Percentiles rank a stretch among this genome's conserved stretches.
phyloP scores from a whole-genome alignment of 1,140 invertebrate genomes.

The Bombus soroeensis region DNA sequence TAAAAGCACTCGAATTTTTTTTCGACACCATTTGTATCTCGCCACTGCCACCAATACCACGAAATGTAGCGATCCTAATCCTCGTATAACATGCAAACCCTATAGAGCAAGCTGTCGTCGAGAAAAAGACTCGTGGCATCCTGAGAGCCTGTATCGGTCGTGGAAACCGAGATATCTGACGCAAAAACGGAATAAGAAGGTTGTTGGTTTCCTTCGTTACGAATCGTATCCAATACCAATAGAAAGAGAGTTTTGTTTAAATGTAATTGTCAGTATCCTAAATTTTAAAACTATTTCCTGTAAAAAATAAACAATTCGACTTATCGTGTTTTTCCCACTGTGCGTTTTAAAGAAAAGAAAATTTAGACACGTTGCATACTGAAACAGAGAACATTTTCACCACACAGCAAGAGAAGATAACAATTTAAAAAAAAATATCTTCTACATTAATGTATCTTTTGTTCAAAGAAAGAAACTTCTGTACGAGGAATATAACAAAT shows the following conservation, averaged over 20 bases:
- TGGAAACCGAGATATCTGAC: slow-evolving; percentile 1
- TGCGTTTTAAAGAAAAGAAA: too few relatives aligned
- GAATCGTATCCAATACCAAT: background rate
- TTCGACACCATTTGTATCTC: slow-evolving; percentile 46
- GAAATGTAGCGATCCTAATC: slow-evolving; percentile 47
- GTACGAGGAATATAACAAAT: background rate
- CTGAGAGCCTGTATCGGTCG: slow-evolving; percentile 9
- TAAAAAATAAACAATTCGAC: background rate
- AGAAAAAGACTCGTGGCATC: background rate
- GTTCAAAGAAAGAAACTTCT: background rate
- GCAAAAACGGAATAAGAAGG: slow-evolving; percentile 9
- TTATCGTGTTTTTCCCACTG: rapidly evolving
- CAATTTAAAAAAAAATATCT: background rate
- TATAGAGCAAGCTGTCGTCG: background rate
- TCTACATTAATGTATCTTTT: background rate
- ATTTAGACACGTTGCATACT: too few relatives aligned
- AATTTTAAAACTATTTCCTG: background rate
- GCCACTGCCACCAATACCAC: background rate
- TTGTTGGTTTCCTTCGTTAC: background rate
- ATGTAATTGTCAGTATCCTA: too few relatives aligned
- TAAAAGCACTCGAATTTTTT: slow-evolving; percentile 37
- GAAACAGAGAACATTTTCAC: too few relatives aligned
- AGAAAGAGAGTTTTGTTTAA: background rate
- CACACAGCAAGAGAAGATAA: too few relatives aligned
- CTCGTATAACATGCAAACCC: slow-evolving; percentile 42